These are phyloP conservation scores for Archaeoteleia sp. DNA, from an alignment of 2,888 invertebrate species.

Conservation along the genomic window DNA sequence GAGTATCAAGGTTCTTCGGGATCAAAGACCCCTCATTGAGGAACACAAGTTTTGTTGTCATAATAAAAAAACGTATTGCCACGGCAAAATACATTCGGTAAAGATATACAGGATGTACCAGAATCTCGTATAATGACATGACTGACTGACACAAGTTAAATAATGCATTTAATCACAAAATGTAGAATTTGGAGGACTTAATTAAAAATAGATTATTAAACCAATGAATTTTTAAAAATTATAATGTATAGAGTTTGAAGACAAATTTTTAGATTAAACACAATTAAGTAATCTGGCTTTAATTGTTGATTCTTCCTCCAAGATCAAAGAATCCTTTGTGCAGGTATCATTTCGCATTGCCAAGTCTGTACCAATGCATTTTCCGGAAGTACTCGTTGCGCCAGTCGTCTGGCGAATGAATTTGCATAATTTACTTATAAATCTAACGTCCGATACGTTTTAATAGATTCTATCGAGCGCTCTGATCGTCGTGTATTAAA, in stretches of 20 bases:
- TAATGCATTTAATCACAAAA: no score
- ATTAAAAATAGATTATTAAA: no score
- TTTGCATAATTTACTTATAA: slow-evolving; percentile 49
- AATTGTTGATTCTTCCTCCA: slow-evolving; percentile 23
- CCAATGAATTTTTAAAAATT: no score
- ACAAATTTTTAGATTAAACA: slow-evolving; percentile 12
- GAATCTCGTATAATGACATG: no score
- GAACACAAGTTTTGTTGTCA: slow-evolving; percentile 41
- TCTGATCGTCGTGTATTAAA: slow-evolving; percentile 22
- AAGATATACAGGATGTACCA: no score
- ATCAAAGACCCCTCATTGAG: slow-evolving; percentile 40
- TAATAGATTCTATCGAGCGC: slow-evolving; percentile 37
- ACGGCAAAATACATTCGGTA: slow-evolving; percentile 19
- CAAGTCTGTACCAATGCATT: slow-evolving; percentile 51
- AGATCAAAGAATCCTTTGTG: slow-evolving; percentile 42
- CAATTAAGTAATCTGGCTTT: slow-evolving; percentile 5
- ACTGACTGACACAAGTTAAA: no score
- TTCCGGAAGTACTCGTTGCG: slow-evolving; percentile 54
- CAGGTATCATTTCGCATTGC: slow-evolving; percentile 12
- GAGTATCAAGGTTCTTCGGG: slow-evolving; percentile 28
- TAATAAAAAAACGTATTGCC: slow-evolving; percentile 35
- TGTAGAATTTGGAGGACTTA: no score
- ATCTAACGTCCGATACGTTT: slow-evolving; percentile 27
- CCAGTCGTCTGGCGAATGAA: slow-evolving; percentile 24
- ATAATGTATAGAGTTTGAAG: slow-evolving; percentile 15